Evolutionary conservation across 1,140 invertebrate species (phyloP), one percentile per base, ranked within the genome.

Genomic region (Ceratoteleas bidentatus): DNA sequence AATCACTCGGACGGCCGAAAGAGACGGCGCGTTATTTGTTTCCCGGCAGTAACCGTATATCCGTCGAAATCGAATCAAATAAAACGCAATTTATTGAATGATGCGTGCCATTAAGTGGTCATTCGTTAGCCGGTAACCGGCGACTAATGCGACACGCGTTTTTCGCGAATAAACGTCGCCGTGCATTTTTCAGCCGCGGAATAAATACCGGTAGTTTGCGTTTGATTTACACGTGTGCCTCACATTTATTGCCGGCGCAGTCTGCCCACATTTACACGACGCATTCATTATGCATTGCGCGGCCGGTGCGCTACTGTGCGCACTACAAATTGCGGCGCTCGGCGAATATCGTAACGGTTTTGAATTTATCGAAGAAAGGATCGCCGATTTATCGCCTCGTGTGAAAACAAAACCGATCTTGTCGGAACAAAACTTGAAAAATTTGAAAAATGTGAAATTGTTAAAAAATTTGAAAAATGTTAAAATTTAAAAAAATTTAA

Each of bases 341-440:
- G 66, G 66, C 75, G 73, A 77, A 77, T 77, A 77, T 77, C 50
- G 33, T 77, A 77, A 77, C 74, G 74, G 74, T 62, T 56, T 70
- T 52, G 13, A 58, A 77, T 77, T 77, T 77, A 77, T 77, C 56
- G 73, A 40, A 45, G 7, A 56, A 52, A 53, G 60, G 24, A 40
- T 58, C n/a, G 16, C 36, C 40, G 52, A 77, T 62, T 69, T 77
- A 75, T 69, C 64, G 10, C 34, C 14, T 68, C 40, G 47, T 16
- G 38, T 15, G 65, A 62, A 62, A 0, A 6, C 7, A 33, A 56
- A 57, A 15, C 15, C 45, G 34, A 16, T 58, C 64, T 77, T 64
- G 57, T 61, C 38, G 9, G 16, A 50, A 45, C n/a, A 24, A 24
- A 62, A 13, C 1, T 8, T 52, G 40, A 57, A 49, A 73, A 60